Evolutionary conservation across 2,797 vertebrate species (phyloP).

Genomic region (Coregonus sp.): DNA sequence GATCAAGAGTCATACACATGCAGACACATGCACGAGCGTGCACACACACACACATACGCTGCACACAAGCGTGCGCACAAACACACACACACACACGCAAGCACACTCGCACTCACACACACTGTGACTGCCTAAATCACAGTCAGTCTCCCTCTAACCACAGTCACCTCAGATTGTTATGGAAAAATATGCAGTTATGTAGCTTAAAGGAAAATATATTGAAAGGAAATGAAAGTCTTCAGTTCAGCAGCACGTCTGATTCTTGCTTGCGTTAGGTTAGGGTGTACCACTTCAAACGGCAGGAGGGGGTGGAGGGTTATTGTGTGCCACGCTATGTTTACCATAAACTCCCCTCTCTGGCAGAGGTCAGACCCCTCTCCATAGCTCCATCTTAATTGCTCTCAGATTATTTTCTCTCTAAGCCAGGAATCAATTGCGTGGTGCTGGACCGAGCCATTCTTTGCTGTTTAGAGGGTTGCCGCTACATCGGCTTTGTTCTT

Average conservation of each 20-base stretch:
- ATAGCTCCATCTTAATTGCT: constrained; percentile 62
- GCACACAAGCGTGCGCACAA: neutral
- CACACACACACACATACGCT: neutral
- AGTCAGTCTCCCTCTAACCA: constrained; percentile 24
- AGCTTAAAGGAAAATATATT: constrained; percentile 22
- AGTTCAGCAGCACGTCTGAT: constrained; percentile 7
- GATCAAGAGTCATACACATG: neutral
- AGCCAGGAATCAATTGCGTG: constrained; percentile 48
- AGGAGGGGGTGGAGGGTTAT: constrained; percentile 27
- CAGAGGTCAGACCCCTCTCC: constrained; percentile 34
- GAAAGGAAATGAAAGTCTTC: neutral
- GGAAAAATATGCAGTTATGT: constrained; percentile 18
- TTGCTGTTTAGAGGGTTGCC: constrained; percentile 26
- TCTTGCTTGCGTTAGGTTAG: neutral
- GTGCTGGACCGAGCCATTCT: constrained; percentile 34
- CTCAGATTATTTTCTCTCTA: constrained; percentile 60
- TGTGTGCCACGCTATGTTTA: constrained; percentile 50
- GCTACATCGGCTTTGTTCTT: constrained; percentile 44
- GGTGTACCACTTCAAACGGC: constrained; percentile 25
- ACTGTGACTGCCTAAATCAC: neutral
- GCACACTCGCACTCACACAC: constrained; percentile 6
- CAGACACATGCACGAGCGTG: too few relatives aligned
- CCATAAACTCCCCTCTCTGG: constrained; percentile 33
- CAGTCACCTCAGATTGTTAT: constrained; percentile 26
- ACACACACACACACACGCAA: constrained; percentile 8